Base-by-base conservation (phyloP, 1,140 invertebrate species). In the Drosophila varians region DNA sequence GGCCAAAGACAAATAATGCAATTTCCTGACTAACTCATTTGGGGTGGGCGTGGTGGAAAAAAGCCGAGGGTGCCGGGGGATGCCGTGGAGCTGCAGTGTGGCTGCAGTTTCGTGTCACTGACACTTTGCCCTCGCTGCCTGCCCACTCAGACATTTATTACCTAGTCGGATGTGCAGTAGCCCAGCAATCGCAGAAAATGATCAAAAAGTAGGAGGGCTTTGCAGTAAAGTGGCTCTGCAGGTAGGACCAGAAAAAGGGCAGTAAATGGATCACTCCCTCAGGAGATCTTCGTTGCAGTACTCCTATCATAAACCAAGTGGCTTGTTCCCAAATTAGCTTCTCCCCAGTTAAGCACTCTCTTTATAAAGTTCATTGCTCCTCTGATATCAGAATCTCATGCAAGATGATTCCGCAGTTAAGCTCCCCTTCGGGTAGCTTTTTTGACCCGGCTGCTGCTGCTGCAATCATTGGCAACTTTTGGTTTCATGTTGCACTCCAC, bases 11-110 rank as follows among this genome's bases (percentile, higher is more conserved):
- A 87, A 87, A 87, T 87, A 87, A 87, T 87, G 82, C 82, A 87
- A 87, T 87, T 87, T 87, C 82, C 82, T 72, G 82, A 82, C 82
- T 87, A 87, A 87, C 82, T 87, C 82, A 87, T 87, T 87, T 87
- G 77, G 82, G 82, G 56, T 49, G 66, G 68, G 5, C 18, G 18
- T 25, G 12, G 14, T 12, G 54, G 31, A 3, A 19, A 7, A 2
- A 9, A 18, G 21, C 42, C 21, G 19, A 21, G 21, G 2, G 21
- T 21, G 21, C 21, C 7, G 42, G 19, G n/a, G n/a, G n/a, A 12
- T 18, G 23, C 38, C 38, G 16, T n/a, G 16, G 16, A n/a, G 14
- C 3, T 19, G 16, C 2, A 3, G 38, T 3, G 43, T 18, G 40
- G 42, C 40, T 53, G 38, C 45, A 53, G 60, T 65, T 68, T 61